Conservation (phyloP, 2,888 invertebrate genomes). For the Apocheima hispidaria region DNA sequence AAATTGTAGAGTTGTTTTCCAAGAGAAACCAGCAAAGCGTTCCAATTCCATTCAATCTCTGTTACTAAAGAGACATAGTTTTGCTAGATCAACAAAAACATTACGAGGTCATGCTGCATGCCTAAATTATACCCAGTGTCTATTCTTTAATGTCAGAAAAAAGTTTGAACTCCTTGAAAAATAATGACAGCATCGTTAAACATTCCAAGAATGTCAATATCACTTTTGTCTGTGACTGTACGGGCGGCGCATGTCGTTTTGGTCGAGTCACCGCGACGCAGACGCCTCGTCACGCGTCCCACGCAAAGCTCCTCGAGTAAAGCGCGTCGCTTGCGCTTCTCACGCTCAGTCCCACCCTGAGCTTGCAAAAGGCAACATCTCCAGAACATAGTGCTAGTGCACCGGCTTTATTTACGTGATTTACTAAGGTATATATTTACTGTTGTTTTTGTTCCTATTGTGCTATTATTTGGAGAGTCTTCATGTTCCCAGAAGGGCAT, state of each 20-base stretch:
- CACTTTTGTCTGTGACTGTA: slow-evolving; percentile 39
- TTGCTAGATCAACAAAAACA: neutral
- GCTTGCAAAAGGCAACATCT: slow-evolving; percentile 71
- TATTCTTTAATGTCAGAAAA: neutral
- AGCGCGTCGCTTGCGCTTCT: slow-evolving; percentile 61
- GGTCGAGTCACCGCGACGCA: slow-evolving; percentile 65
- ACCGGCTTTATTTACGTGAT: slow-evolving; percentile 44
- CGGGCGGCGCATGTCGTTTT: slow-evolving; percentile 50
- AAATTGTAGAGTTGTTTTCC: no score
- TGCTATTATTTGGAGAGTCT: neutral
- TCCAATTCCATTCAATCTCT: no score
- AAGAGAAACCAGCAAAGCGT: no score
- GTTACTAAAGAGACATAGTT: no score
- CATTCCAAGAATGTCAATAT: slow-evolving; percentile 29
- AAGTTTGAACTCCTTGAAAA: neutral
- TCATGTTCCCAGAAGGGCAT: neutral
- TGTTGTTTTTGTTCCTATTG: slow-evolving; percentile 13
- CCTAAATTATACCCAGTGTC: no score
- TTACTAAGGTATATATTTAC: slow-evolving; percentile 55
- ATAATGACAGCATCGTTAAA: slow-evolving; percentile 33
- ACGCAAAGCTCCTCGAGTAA: slow-evolving; percentile 73
- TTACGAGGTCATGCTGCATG: neutral
- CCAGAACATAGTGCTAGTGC: slow-evolving; percentile 48
- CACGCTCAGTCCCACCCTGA: slow-evolving; percentile 73
- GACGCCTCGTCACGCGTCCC: slow-evolving; percentile 64